Base-by-base conservation (phyloP, 2,797 vertebrate species). In the Anguilla pacifica region DNA sequence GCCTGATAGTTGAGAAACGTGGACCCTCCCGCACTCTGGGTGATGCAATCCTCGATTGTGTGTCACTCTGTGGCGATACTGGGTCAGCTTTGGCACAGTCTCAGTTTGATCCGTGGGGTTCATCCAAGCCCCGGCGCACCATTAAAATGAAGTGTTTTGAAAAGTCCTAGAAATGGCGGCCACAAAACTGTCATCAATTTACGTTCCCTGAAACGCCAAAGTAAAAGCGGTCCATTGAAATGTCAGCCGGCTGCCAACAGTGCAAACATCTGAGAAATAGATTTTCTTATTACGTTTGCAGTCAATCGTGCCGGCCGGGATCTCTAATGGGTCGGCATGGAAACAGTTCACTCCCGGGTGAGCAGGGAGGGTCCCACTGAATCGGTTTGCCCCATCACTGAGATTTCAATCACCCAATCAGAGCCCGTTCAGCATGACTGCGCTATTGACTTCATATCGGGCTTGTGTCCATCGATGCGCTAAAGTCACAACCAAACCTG, bases 391-490 rank as follows among this genome's bases (percentile, higher is more conserved):
- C 96, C 94, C 97, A 99, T 98, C 97, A 97, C 98, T 99, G 98
- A 98, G 97, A 95, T 98, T 97, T 51, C 97, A 97, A 98, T 98
- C 97, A 97, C 98, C 97, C 98, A 98, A 98, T 98, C 98, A 98
- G 97, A 96, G 95, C 92, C 88, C 94, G 96, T 96, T 97, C 96
- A 97, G 96, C 96, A 93, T 93, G 92, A 94, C 96, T 95, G 93
- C 93, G 92, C 92, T 97, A 98, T 98, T 93, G 98, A 99, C 97
- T 96, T 95, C 93, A 96, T 96, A 97, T 97, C 96, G 97, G 96
- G 95, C 93, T 93, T 94, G 95, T 96, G 98, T 99, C 97, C 97
- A 97, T 99, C 97, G 97, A 95, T 97, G 96, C 93, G 93, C 94
- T 93, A 90, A 90, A 90, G 91, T 89, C 91, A 90, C 84, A 93